phyloP scores from a whole-genome alignment of 2,797 vertebrate species.

The Thaleichthys pacificus region DNA sequence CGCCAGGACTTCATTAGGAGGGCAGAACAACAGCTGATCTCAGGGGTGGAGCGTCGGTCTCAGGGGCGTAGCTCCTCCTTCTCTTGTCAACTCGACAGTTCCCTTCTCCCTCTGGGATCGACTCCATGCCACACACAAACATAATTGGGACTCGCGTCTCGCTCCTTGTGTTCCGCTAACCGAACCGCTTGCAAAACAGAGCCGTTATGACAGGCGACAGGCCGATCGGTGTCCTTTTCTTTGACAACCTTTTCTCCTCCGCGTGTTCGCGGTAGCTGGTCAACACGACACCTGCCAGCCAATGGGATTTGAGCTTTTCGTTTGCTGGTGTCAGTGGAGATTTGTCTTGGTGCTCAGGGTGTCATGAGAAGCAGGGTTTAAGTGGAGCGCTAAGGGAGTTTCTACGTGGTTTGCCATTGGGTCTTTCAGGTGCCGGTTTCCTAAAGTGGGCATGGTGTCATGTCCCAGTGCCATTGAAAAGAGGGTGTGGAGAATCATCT shows the following conservation, averaged over 20 bases:
- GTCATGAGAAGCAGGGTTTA: not conserved
- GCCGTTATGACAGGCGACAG: too few species aligned
- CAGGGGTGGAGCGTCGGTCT: conserved; percentile 28
- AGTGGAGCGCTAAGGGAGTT: not conserved
- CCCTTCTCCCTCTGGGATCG: not conserved
- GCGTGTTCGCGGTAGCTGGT: too few species aligned
- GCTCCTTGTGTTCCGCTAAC: not conserved
- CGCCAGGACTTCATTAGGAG: conserved; percentile 51
- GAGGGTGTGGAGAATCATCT: too few species aligned
- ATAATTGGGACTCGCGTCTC: not conserved
- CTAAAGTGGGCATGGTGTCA: conserved; percentile 1
- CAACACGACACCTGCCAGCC: too few species aligned
- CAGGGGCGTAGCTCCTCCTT: conserved; percentile 20
- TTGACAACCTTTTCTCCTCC: too few species aligned
- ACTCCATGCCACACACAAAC: not conserved
- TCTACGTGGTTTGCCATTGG: conserved; percentile 8
- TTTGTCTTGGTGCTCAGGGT: not conserved
- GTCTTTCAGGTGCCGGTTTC: conserved; percentile 5
- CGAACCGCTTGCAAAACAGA: not conserved
- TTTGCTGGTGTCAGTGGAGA: too few species aligned
- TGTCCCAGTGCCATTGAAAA: conserved; percentile 7
- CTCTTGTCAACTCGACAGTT: not conserved
- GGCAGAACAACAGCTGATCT: conserved; percentile 52
- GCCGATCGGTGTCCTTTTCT: too few species aligned
- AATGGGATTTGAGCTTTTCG: not conserved